Base-by-base conservation (phyloP, 2,797 vertebrate genomes). In the Spondyliosoma cantharus region DNA sequence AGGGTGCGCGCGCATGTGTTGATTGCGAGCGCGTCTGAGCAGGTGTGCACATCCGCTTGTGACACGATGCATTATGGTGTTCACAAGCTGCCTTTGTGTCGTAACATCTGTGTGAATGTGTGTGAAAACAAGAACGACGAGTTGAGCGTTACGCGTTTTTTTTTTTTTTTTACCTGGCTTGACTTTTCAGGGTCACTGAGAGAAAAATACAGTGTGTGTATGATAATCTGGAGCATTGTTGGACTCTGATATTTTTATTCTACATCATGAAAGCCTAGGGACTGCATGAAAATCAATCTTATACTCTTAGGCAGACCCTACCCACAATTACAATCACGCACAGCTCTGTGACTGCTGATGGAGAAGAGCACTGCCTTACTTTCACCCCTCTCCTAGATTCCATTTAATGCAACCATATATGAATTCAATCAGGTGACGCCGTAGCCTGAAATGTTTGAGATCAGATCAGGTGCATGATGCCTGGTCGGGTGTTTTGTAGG, bases 21-120 rank as follows among this genome's bases (percentile, higher is more conserved):
- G 60, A 56, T 48, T 57, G 46, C 56, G 59, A 71, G 66, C 60
- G 57, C 60, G 57, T 57, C 24, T 61, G 61, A 29, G 71, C 50
- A 70, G 76, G 64, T 80, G 68, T 53, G 32, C 24, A n/a, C 71
- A 12, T 59, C 16, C 3, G 6, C 12, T 22, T 22, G 48, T 29
- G 48, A 48, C 52, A 61, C 66, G 61, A 58, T 69, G 37, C 32
- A 37, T 1, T 1, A 22, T 58, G 48, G 52, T 70, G 24, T 54
- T 53, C 54, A 50, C 37, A 43, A 4, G 15, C 62, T 43, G 25
- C 29, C 27, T 65, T 52, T 71, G 45, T 71, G 60, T 61, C 81
- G 61, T 73, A 25, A 65, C 50, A 25, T 74, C 17, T 9, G 12
- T 59, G 45, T 50, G 68, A 54, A 62, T 59, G n/a, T 71, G 60